Base-by-base conservation (phyloP, 2,113 vertebrate genomes). In the Clinocottus analis region DNA sequence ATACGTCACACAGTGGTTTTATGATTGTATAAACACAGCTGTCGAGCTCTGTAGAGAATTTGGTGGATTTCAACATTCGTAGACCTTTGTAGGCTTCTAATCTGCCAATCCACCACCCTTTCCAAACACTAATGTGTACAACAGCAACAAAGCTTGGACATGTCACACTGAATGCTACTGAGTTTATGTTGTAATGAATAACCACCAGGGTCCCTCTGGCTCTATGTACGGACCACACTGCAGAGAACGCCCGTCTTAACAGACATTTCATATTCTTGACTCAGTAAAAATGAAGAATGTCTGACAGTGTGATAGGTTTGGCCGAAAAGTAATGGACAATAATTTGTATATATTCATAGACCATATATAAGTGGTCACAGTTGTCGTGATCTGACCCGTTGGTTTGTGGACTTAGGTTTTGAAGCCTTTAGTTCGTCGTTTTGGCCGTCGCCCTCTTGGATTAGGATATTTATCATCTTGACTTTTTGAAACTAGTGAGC, bases 171-270 rank as follows among this genome's bases (percentile, higher is more conserved):
- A 35, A 19, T 29, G 63, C 41, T 29, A 19, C 63, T 47, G 25
- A 29, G 45, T 21, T 51, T 33, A 14, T 33, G 45, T 31, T 33
- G 65, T 51, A 51, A 67, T 67, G 65, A 67, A 33, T 51, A 67
- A 23, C 45, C 45, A 67, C 11, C 25, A 7, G 43, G 17, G n/a
- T 45, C 41, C 25, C 53, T 13, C n/a, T 25, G 23, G 53, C 53
- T 55, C 53, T 7, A 6, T 12, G 21, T 14, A 6, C 6, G 51
- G 10, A 13, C 23, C 23, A 13, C 51, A 25, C 23, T 13, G 53
- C 53, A 27, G 23, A 13, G 53, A 56, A 56, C 11, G 25, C 53
- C 51, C 53, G 5, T 25, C 53, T 56, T 6, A 14, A 25, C 23
- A 13, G 23, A 55, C 53, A 55, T 13, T 13, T 14, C 4, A n/a